phyloP scores from a whole-genome alignment of 2,888 invertebrate species.

The Coecobrya sp. region DNA sequence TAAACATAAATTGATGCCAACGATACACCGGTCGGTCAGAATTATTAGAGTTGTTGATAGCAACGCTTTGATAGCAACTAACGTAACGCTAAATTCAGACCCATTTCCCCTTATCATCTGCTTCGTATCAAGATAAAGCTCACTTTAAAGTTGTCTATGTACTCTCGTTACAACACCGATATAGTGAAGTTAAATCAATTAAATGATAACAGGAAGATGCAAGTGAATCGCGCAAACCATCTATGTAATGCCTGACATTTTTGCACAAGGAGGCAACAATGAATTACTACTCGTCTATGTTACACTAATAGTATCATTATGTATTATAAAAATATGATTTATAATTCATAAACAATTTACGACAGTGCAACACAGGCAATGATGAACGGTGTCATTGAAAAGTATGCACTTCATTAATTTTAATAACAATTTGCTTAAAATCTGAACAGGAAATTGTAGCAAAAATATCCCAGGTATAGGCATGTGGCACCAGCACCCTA shows the following conservation, averaged over 20 bases:
- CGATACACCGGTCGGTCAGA: too few relatives aligned
- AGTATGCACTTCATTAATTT: not conserved
- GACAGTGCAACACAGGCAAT: not conserved
- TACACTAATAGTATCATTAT: too few relatives aligned
- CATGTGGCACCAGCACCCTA: not conserved
- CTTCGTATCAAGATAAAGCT: constrained; percentile 41
- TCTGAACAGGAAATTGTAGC: not conserved
- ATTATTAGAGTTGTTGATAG: too few relatives aligned
- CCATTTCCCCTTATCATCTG: not conserved
- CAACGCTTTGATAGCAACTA: too few relatives aligned
- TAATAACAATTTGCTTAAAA: not conserved
- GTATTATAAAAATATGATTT: too few relatives aligned
- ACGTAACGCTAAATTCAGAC: too few relatives aligned
- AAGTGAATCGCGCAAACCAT: not conserved
- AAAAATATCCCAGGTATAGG: constrained; percentile 23
- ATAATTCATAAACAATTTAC: not conserved
- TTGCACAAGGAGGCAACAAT: not conserved
- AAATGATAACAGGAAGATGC: not conserved
- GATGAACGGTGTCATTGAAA: constrained; percentile 9
- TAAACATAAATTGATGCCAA: too few relatives aligned
- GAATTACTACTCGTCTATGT: too few relatives aligned
- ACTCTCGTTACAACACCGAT: constrained; percentile 36
- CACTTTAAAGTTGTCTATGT: not conserved
- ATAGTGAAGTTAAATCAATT: not conserved
- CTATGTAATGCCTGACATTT: not conserved